Evolutionary conservation across 2,888 invertebrate species (phyloP), one percentile per base, ranked within the genome.

Genomic region (Drosophila mettleri): DNA sequence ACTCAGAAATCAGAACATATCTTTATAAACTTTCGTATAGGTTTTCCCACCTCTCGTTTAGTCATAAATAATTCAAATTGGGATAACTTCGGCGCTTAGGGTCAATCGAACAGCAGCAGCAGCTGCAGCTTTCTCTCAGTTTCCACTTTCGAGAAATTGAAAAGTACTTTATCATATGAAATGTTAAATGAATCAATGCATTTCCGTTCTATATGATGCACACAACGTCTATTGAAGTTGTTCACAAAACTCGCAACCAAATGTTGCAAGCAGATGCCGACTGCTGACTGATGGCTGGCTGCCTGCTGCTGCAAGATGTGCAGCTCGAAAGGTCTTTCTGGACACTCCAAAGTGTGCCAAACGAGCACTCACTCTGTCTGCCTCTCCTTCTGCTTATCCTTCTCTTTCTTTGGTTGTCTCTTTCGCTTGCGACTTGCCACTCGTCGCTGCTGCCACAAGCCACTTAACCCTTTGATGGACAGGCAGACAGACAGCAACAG

Each of bases 391-490:
- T 24, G 8, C 2, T 3, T 24, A 4, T 8, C 16, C 7, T 7
- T 6, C 18, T 12, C 4, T 5, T 9, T 12, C 14, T 22, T 14
- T 41, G 41, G 41, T 22, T 43, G 43, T 29, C 31, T 20, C 48
- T 14, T 27, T 29, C 14, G 14, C 31, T 36, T 10, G 48, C 16
- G 24, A 31, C 48, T 63, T 39, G 72, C 20, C 45, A 43, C 71
- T 60, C 60, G 65, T 57, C 27, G 58, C 55, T 58, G 53, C 61
- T 73, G 74, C 77, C 84, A 66, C 80, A 83, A 80, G 80, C 77
- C 78, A 80, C 85, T 80, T 80, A 80, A 80, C 80, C 81, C 85
- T 80, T 80, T 80, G 85, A 84, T 78, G 81, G 81, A 78, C 80
- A 80, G 67, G 66, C 61, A 80, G 80, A 74, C 84, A 77, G 64